These are phyloP conservation scores for Sturnus vulgaris DNA, from an alignment of 2,113 vertebrate genomes.

Conservation along the genomic window DNA sequence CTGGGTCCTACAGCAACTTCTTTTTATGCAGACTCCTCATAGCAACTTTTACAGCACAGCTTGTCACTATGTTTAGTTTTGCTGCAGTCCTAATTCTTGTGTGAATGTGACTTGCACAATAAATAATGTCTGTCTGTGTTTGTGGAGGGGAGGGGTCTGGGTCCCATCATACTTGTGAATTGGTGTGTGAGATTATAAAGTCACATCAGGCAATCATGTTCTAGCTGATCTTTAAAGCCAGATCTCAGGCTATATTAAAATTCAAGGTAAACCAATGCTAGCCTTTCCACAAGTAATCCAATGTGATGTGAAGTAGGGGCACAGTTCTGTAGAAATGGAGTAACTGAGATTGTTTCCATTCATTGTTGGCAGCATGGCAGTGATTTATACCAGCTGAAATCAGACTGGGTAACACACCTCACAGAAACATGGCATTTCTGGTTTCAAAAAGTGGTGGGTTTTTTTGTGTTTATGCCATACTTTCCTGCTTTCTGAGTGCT, in stretches of 20 bases:
- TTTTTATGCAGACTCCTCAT: not conserved
- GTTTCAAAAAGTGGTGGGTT: not conserved
- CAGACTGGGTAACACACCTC: not conserved
- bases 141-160: not conserved
- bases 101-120: not conserved
- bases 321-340: not conserved
- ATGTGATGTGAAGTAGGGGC: rapidly evolving
- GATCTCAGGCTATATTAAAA: not conserved
- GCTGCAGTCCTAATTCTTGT: not conserved
- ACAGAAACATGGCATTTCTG: not conserved
- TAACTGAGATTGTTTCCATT: not conserved
- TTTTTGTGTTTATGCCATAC: not conserved
- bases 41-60: not conserved
- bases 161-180: not conserved
- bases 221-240: not conserved
- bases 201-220: not conserved
- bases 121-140: not conserved
- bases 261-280: not conserved
- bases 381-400: not conserved
- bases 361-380: not conserved
- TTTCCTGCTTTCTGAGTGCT: not conserved
- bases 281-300: not conserved
- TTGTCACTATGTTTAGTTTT: not conserved
- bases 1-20: not conserved
- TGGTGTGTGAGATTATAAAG: not conserved